A percentile compares a stretch with the other conserved stretches of the same genome.
Evolutionary conservation across 2,888 invertebrate species (phyloP).

Genomic region (Monoplex corrugatus): DNA sequence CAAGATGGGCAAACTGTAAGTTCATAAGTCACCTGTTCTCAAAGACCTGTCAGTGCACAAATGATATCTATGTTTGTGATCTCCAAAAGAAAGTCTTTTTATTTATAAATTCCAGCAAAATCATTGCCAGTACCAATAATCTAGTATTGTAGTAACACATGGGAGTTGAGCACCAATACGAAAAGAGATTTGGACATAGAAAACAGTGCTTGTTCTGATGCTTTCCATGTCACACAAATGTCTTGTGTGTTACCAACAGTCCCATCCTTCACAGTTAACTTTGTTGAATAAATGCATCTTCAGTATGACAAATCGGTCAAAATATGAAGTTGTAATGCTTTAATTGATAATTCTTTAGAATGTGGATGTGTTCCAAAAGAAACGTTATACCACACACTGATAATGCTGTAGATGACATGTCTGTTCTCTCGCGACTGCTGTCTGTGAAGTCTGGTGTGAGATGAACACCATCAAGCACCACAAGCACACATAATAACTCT

Average conservation of each 20-base stretch:
- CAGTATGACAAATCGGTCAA: not conserved
- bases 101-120: not conserved
- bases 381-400: not conserved
- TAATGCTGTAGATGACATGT: slow-evolving; percentile 22
- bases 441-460: not conserved
- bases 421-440: not conserved
- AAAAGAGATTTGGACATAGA: slow-evolving; percentile 18
- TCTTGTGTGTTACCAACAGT: not conserved
- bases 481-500: not conserved
- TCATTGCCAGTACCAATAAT: not conserved
- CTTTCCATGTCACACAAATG: not conserved
- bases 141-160: not conserved
- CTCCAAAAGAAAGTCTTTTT: not conserved
- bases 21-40: not conserved
- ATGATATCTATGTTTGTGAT: slow-evolving; percentile 24
- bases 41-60: not conserved
- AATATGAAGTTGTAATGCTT: not conserved
- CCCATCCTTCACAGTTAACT: not conserved
- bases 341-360: not conserved
- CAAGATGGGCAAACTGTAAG: slow-evolving; percentile 3
- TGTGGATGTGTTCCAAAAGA: not conserved
- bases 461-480: slow-evolving; percentile 10
- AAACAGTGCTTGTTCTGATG: not conserved
- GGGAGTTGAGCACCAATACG: slow-evolving; percentile 38
- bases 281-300: not conserved